Evolutionary conservation across 2,888 invertebrate genomes (phyloP).

Genomic region (Ochropleura leucogaster): DNA sequence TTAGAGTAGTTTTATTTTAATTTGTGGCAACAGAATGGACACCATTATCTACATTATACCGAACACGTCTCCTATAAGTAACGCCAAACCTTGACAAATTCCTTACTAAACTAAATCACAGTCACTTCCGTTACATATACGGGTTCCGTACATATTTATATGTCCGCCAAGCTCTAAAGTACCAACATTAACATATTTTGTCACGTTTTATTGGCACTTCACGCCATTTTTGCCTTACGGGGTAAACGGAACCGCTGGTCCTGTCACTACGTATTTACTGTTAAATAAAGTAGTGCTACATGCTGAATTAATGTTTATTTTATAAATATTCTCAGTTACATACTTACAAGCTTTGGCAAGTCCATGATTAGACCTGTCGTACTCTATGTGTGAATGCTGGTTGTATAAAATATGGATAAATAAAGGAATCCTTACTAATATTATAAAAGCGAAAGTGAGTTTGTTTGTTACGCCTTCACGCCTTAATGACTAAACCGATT

Average conservation of each 20-base stretch:
- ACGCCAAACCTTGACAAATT: conserved; percentile 9
- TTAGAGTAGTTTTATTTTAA: no score
- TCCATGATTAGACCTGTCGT: no score
- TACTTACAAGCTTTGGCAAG: not conserved
- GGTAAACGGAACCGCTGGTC: conserved; percentile 37
- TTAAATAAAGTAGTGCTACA: conserved; percentile 23
- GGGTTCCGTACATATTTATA: conserved; percentile 41
- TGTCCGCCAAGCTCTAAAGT: conserved; percentile 30
- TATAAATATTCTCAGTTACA: not conserved
- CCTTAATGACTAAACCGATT: no score
- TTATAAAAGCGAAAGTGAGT: no score
- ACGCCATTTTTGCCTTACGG: conserved; percentile 38
- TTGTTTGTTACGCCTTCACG: no score
- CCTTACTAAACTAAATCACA: conserved; percentile 37
- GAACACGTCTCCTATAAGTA: not conserved
- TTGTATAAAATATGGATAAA: no score
- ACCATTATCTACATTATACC: not conserved
- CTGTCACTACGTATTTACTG: conserved; percentile 16
- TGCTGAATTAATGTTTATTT: conserved; percentile 20
- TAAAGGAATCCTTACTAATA: no score
- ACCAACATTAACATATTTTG: conserved; percentile 49
- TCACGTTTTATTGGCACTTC: conserved; percentile 52
- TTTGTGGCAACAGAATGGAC: no score
- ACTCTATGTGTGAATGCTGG: no score
- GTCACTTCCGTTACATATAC: conserved; percentile 51